Evolutionary conservation across 64 coral and sea anemone genomes (phyloP), one percentile per base, ranked within the genome.

Genomic region (Stylophora pistillata): DNA sequence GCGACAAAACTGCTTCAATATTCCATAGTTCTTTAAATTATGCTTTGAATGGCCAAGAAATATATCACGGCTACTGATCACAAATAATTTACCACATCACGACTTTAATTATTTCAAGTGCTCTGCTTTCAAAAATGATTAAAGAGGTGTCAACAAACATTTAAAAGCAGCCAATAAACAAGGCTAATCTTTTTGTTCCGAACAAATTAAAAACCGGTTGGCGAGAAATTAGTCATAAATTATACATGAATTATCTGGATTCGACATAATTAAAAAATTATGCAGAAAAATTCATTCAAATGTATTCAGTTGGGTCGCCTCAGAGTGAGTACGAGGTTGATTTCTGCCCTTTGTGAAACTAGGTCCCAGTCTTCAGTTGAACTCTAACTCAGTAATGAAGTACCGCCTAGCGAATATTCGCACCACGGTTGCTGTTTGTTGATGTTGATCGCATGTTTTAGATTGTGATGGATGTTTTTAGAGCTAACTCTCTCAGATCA

Each of bases 91-190:
- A 7, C 64, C 21, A 68, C 58, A 64, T 82, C 78, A 82, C 58
- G 17, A 64, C 58, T 65, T 60, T 79, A 79, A 79, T 79, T 79
- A 79, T 79, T 78, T 79, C 77, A 60, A 79, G 30, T 82, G 30
- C 30, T 10, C 58, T n/a, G 16, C 58, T 82, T 82, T 58, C 23
- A 31, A 79, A 26, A 37, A 63, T 64, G 64, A 82, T 64, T 64
- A 82, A 20, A 52, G 58, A 64, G 78, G 57, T 63, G 58, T 63
- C 15, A 23, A 37, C 15, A 65, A 31, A 30, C 9, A 30, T 23
- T 13, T 33, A 29, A 31, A 23, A 82, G 32, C 37, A 20, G 28
- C 55, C 58, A 62, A 82, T 82, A 60, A 30, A 11, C 18, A 15
- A 79, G 16, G 77, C 25, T 5, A 60, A 18, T 79, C 17, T 58